These are phyloP conservation scores for Myopa testacea DNA, from an alignment of 2,888 invertebrate genomes.

Conservation along the genomic window DNA sequence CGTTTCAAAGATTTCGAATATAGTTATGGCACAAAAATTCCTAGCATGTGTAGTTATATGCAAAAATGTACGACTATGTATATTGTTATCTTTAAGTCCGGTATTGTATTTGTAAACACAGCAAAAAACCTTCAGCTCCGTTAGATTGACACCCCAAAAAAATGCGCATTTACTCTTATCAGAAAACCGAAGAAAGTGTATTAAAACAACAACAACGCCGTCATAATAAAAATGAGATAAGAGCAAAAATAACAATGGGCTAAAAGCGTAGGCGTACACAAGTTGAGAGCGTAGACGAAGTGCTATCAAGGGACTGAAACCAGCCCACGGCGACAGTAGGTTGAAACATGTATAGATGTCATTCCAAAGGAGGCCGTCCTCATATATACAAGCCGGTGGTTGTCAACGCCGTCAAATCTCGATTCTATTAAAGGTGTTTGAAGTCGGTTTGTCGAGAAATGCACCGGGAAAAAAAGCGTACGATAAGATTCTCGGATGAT, in stretches of 20 bases:
- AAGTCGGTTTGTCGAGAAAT: neutral
- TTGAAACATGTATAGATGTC: neutral
- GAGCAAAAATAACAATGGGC: neutral
- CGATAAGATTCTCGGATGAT: too few species aligned
- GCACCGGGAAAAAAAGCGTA: neutral
- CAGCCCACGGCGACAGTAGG: constrained; percentile 15
- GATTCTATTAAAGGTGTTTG: neutral
- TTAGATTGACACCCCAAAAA: too few species aligned
- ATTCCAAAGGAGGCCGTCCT: neutral
- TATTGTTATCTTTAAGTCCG: too few species aligned
- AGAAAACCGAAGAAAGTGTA: too few species aligned
- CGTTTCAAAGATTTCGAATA: too few species aligned
- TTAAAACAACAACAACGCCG: constrained; percentile 7
- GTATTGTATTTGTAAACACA: too few species aligned
- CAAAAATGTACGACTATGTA: too few species aligned
- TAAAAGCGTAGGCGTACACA: constrained; percentile 27
- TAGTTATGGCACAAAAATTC: too few species aligned
- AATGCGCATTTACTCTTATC: too few species aligned
- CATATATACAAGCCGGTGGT: neutral
- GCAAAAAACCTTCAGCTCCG: too few species aligned
- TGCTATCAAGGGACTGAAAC: constrained; percentile 6
- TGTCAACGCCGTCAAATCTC: constrained; percentile 22
- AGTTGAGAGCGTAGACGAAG: constrained; percentile 8
- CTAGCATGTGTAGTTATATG: too few species aligned
- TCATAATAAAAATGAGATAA: constrained; percentile 30